These are phyloP conservation scores for Bujurquina vittata DNA, from an alignment of 2,113 vertebrate genomes.

Conservation along the genomic window DNA sequence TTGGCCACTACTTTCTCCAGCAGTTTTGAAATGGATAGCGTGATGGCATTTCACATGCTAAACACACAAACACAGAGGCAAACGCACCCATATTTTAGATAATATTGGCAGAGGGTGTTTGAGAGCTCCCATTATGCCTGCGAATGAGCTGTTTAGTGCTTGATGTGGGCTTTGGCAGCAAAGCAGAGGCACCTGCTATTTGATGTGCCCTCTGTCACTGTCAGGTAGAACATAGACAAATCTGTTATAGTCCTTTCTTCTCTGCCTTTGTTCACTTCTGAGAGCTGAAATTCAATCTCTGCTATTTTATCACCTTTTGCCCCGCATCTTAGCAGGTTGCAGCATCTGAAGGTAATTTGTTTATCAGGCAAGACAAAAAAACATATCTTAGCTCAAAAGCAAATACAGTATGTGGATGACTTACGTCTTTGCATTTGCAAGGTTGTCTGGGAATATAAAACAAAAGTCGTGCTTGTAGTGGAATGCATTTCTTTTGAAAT, in stretches of 20 bases:
- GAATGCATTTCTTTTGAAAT: constrained; percentile 20
- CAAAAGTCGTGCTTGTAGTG: neutral
- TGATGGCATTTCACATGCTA: constrained; percentile 27
- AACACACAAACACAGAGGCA: constrained; percentile 28
- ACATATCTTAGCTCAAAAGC: constrained; percentile 1
- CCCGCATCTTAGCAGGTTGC: constrained; percentile 27
- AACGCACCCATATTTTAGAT: constrained; percentile 42
- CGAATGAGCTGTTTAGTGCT: constrained; percentile 66
- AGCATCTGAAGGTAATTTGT: constrained; percentile 52
- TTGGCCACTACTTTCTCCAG: constrained; percentile 34
- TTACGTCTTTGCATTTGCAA: neutral
- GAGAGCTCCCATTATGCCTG: constrained; percentile 65
- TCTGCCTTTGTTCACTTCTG: constrained; percentile 49
- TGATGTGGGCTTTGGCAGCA: constrained; percentile 64
- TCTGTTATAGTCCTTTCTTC: constrained; percentile 51
- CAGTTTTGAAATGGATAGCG: constrained; percentile 23
- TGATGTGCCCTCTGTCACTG: constrained; percentile 62
- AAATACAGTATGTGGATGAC: neutral
- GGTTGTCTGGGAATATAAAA: neutral
- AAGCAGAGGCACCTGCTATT: constrained; percentile 61
- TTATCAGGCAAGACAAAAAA: constrained; percentile 33
- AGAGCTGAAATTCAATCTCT: constrained; percentile 41
- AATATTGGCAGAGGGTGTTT: constrained; percentile 59
- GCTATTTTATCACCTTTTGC: constrained; percentile 31
- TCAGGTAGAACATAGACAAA: constrained; percentile 58